These are phyloP conservation scores for Apotomis betuletana DNA, from an alignment of 2,888 invertebrate species.

Conservation along the genomic window DNA sequence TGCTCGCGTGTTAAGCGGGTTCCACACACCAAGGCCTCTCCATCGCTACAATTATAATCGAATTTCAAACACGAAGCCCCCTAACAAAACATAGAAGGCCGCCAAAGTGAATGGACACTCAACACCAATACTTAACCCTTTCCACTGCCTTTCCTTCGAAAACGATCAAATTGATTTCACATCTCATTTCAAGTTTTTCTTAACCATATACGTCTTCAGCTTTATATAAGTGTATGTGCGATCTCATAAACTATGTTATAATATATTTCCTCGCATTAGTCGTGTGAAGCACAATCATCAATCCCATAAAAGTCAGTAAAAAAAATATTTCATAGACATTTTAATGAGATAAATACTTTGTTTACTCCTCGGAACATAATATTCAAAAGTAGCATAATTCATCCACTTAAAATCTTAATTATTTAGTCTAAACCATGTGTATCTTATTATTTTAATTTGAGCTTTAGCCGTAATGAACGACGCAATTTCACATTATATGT, in stretches of 20 bases:
- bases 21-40: slow-evolving; percentile 29
- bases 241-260: too few relatives aligned
- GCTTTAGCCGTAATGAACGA: neutral
- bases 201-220: neutral
- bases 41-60: slow-evolving; percentile 17
- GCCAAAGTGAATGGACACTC: slow-evolving; percentile 20
- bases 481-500: neutral
- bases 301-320: too few relatives aligned
- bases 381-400: too few relatives aligned
- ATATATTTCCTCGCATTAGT: too few relatives aligned
- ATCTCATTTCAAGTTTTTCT: neutral
- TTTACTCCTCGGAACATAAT: too few relatives aligned
- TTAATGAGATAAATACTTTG: too few relatives aligned
- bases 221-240: too few relatives aligned
- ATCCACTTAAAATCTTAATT: too few relatives aligned
- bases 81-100: slow-evolving; percentile 22
- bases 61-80: slow-evolving; percentile 10
- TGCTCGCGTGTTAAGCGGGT: slow-evolving; percentile 41
- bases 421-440: too few relatives aligned
- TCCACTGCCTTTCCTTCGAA: neutral
- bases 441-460: neutral
- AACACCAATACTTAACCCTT: slow-evolving; percentile 4
- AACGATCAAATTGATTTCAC: neutral
- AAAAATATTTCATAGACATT: too few relatives aligned
- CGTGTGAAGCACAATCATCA: too few relatives aligned